phyloP scores from a whole-genome alignment of 2,797 vertebrate genomes.

The Monodelphis domestica region DNA sequence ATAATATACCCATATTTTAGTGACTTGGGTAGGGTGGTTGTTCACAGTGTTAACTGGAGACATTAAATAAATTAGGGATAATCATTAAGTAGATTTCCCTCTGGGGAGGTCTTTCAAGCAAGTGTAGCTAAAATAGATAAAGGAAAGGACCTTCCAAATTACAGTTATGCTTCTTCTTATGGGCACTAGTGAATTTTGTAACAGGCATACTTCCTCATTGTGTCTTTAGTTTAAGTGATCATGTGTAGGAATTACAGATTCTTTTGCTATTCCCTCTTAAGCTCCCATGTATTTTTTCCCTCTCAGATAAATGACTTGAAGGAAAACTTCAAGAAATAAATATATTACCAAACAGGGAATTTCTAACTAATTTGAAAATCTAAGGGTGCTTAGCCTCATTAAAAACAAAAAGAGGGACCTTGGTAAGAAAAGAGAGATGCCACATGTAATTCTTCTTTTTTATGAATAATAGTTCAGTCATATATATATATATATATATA shows the following conservation, averaged over 20 bases:
- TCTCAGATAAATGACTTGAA: background rate
- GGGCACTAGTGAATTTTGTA: background rate
- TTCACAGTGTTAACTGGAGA: background rate
- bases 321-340: background rate
- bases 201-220: background rate
- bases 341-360: background rate
- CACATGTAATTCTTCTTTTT: background rate
- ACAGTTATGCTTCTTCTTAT: background rate
- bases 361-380: background rate
- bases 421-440: background rate
- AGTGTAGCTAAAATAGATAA: background rate
- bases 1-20: background rate
- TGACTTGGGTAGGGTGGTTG: background rate
- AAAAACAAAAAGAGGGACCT: background rate
- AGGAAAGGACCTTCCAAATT: background rate
- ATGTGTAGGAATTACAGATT: background rate
- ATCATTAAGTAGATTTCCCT: background rate
- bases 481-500: too few relatives aligned
- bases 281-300: background rate
- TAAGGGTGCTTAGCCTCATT: background rate
- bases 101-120: background rate
- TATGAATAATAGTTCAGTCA: background rate
- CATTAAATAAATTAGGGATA: background rate
- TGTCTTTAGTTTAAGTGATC: background rate
- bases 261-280: background rate